A percentile compares a stretch with the other conserved stretches of the same genome.
phyloP scores from a whole-genome alignment of 2,113 vertebrate genomes.

The Aspidoscelis tigris region DNA sequence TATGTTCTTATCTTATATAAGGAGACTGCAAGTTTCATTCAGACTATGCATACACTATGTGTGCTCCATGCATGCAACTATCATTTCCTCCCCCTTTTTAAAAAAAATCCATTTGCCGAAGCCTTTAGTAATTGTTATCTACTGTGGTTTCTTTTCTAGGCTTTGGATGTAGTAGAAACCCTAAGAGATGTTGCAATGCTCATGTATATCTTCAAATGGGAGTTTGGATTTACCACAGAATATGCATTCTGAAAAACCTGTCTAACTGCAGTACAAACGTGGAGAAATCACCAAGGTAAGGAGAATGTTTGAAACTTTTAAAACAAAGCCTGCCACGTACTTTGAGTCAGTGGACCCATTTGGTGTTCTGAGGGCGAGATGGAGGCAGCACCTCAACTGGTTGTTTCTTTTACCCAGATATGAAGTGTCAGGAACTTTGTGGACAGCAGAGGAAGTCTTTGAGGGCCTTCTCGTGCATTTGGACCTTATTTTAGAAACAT shows the following conservation, averaged over 20 bases:
- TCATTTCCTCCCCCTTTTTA: conserved; percentile 57
- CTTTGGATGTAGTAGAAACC: conserved; percentile 62
- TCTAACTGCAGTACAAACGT: conserved; percentile 75
- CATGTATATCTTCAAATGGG: conserved; percentile 70
- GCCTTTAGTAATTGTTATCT: conserved; percentile 63
- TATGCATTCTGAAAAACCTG: conserved; percentile 72
- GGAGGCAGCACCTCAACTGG: too few relatives aligned
- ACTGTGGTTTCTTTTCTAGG: conserved; percentile 68
- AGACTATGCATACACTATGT: background rate
- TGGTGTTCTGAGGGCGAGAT: too few relatives aligned
- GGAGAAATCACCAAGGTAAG: conserved; percentile 78
- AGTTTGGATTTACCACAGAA: conserved; percentile 73
- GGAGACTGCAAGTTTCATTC: too few relatives aligned
- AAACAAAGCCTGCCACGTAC: background rate
- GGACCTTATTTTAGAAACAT: too few relatives aligned
- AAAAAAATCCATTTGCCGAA: conserved; percentile 35
- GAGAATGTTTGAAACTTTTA: conserved; percentile 62
- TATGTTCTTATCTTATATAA: too few relatives aligned
- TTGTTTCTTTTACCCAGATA: too few relatives aligned
- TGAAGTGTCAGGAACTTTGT: too few relatives aligned
- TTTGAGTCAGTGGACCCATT: too few relatives aligned
- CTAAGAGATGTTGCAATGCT: conserved; percentile 73
- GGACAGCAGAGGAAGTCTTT: too few relatives aligned
- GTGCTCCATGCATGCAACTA: conserved; percentile 11
- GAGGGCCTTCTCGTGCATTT: too few relatives aligned